Evolutionary conservation across 2,888 invertebrate species (phyloP).

Genomic region (Coleophora deauratella): DNA sequence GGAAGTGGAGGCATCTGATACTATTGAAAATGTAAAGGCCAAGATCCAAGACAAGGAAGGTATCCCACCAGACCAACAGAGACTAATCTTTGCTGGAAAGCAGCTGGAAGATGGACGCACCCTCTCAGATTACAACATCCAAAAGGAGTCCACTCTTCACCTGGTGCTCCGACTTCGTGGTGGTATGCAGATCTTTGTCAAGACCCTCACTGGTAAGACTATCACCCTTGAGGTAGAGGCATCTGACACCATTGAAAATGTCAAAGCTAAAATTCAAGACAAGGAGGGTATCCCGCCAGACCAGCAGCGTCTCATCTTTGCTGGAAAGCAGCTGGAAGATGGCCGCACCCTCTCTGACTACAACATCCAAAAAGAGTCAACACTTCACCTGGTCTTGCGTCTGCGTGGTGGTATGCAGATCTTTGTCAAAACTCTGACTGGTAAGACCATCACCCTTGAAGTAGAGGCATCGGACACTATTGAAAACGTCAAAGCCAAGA

Average conservation of each 20-base stretch:
- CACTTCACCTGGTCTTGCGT: conserved; percentile 40
- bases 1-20: conserved; percentile 46
- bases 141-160: conserved; percentile 46
- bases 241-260: conserved; percentile 55
- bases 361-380: conserved; percentile 49
- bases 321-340: conserved; percentile 47
- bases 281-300: conserved; percentile 54
- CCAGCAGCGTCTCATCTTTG: conserved; percentile 48
- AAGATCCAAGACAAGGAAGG: conserved; percentile 55
- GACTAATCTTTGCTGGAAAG: conserved; percentile 47
- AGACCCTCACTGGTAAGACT: conserved; percentile 45
- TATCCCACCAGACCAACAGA: conserved; percentile 48
- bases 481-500: conserved; percentile 52
- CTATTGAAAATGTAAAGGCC: conserved; percentile 49
- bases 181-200: conserved; percentile 52
- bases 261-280: conserved; percentile 55
- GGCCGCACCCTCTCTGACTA: conserved; percentile 47
- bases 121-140: conserved; percentile 47
- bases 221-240: conserved; percentile 47
- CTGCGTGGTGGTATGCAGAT: conserved; percentile 56
- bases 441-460: conserved; percentile 46
- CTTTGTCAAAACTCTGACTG: conserved; percentile 47
- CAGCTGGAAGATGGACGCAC: conserved; percentile 50
- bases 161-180: conserved; percentile 44
- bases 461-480: conserved; percentile 47